Base-by-base conservation (phyloP, 2,888 invertebrate species). In the Ypsolopha scabrella region DNA sequence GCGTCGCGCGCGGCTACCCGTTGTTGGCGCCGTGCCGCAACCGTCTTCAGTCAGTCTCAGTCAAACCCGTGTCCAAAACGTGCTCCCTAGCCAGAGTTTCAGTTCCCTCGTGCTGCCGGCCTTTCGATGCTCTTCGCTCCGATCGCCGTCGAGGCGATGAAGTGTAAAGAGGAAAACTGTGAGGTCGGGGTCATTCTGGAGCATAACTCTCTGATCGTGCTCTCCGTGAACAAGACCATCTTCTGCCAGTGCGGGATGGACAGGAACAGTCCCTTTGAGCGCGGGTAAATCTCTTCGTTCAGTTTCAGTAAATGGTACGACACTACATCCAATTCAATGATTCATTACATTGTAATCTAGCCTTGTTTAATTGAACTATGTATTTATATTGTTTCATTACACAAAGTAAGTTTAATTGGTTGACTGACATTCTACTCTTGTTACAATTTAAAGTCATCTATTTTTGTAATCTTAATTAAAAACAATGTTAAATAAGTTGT, bases 111-210 rank as follows among this genome's bases (percentile, higher is more conserved):
- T 39, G 11, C 44, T 51, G 50, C 52, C 51, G 68, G 70, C 75
- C 69, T 71, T 77, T 81, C 80, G 72, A 86, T 85, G 85, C 83
- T 82, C 82, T 83, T 83, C 78, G 75, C 85, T 82, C 78, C 80
- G 61, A 81, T 86, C 83, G 85, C 82, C 80, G 75, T 74, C 57
- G 80, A 80, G 80, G 85, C 86, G 86, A 87, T 87, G 87, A 87
- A 87, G 87, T 87, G 87, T 76, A 86, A 86, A 79, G 87, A 83
- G 81, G 86, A 82, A 75, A 87, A 87, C 71, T 87, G 87, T 68
- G 87, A 87, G 72, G 86, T 87, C 58, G 87, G 86, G 68, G 85
- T 87, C 72, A 76, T 87, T 62, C 77, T 85, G 64, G 87, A 85
- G 65, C 82, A 78, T 73, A 85, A 86, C 70, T 86, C 87, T 53